A percentile compares a stretch with the other conserved stretches of the same genome.
These are phyloP conservation scores for Lepus townsendii DNA, from an alignment of 2,797 vertebrate species.

Conservation along the genomic window DNA sequence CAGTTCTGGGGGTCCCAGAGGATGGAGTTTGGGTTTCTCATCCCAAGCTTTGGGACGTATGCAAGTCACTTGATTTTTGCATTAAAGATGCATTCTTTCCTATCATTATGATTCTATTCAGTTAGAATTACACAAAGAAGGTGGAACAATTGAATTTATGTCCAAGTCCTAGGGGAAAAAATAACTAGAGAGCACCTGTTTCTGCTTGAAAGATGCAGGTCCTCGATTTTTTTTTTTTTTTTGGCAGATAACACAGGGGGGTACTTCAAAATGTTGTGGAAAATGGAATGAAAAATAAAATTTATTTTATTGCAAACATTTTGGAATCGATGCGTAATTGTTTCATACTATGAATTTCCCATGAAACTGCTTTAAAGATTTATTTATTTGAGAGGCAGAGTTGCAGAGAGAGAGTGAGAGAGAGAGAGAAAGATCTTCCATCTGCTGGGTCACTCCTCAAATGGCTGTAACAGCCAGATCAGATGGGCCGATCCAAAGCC, in stretches of 20 bases:
- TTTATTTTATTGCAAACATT: too few species aligned
- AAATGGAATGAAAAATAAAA: too few species aligned
- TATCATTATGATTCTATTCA: neutral
- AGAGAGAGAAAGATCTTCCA: too few species aligned
- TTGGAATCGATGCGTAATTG: too few species aligned
- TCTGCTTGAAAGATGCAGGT: neutral
- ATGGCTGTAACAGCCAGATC: too few species aligned
- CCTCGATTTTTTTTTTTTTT: neutral
- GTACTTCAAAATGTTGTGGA: too few species aligned
- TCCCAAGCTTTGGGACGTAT: neutral
- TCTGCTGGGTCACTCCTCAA: too few species aligned
- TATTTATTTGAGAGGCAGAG: too few species aligned
- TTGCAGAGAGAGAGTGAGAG: too few species aligned
- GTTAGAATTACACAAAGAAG: neutral
- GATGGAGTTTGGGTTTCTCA: neutral
- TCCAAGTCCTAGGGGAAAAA: neutral
- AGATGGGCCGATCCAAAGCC: too few species aligned
- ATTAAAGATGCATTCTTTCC: neutral
- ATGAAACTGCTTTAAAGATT: too few species aligned
- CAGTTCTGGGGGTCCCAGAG: neutral
- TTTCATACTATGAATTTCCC: too few species aligned
- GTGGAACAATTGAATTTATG: neutral
- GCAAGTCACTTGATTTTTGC: constrained; percentile 20
- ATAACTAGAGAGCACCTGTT: neutral
- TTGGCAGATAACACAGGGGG: neutral